These are phyloP conservation scores for Hippocampus comes DNA, from an alignment of 2,113 vertebrate genomes.

Conservation along the genomic window DNA sequence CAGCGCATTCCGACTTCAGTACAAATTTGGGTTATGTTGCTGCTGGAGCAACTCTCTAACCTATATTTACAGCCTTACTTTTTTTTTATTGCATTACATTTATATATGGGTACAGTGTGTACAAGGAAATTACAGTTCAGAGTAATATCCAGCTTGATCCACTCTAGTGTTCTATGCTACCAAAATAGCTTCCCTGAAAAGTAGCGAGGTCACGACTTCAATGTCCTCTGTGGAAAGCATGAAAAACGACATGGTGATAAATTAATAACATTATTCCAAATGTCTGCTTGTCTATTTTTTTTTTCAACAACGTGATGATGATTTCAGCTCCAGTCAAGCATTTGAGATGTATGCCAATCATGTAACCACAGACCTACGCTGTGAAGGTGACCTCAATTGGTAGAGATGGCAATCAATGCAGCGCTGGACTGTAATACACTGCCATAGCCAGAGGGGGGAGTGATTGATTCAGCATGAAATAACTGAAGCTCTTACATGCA, in stretches of 20 bases:
- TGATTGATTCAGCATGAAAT: conserved; percentile 33
- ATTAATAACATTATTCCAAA: not conserved
- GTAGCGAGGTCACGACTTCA: conserved; percentile 1
- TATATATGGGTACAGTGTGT: not conserved
- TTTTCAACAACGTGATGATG: not conserved
- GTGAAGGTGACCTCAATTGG: conserved; percentile 52
- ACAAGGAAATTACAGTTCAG: not conserved
- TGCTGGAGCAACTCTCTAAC: too few relatives aligned
- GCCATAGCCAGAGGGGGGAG: conserved; percentile 49
- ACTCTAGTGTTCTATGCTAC: not conserved
- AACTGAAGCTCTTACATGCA: not conserved
- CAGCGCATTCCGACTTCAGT: too few relatives aligned
- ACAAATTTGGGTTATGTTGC: too few relatives aligned
- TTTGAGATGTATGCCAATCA: not conserved
- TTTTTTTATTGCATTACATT: not conserved
- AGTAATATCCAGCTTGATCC: not conserved
- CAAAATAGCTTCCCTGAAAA: not conserved
- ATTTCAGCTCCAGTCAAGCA: not conserved
- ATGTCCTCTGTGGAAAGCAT: not conserved
- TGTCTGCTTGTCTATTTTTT: not conserved
- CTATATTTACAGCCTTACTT: too few relatives aligned
- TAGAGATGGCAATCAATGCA: conserved; percentile 7
- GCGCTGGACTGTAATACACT: conserved; percentile 28
- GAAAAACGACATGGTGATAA: too few relatives aligned
- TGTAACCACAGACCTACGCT: not conserved